Evolutionary conservation across 2,797 vertebrate genomes (phyloP).

Genomic region (Morelia viridis): DNA sequence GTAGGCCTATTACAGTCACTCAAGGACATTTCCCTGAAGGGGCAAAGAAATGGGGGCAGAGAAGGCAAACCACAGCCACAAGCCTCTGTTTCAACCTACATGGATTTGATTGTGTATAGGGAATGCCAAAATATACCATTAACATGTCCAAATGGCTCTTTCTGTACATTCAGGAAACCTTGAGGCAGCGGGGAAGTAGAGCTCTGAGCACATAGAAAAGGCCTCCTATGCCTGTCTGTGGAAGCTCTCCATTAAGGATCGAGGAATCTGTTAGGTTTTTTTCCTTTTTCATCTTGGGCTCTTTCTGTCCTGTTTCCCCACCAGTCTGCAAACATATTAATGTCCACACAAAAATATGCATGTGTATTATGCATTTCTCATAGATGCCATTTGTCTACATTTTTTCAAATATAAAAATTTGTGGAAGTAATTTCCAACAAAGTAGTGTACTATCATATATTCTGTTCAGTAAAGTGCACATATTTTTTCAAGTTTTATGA

Average conservation of each 20-base stretch:
- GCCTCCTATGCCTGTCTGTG: neutral
- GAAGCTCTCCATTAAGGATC: neutral
- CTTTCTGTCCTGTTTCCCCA: neutral
- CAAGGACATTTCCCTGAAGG: neutral
- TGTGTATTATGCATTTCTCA: neutral
- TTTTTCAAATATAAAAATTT: neutral
- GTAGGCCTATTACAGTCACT: neutral
- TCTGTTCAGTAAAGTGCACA: neutral
- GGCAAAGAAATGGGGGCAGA: neutral
- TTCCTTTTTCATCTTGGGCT: neutral
- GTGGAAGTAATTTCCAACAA: neutral
- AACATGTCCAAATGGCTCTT: neutral
- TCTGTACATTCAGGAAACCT: neutral
- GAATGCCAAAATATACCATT: neutral
- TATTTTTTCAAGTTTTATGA: neutral
- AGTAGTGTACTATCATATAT: neutral
- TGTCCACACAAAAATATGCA: neutral
- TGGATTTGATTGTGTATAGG: neutral
- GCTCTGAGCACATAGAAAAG: neutral
- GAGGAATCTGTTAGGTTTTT: neutral
- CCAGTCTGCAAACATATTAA: neutral
- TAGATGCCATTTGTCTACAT: neutral
- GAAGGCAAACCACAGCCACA: neutral
- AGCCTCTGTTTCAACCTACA: neutral
- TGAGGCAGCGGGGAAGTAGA: neutral